A percentile compares a stretch with the other conserved stretches of the same genome.
Conservation (phyloP, 37 sponge, comb jelly and placozoan species). For the Chondrilla cf. caribensis region DNA sequence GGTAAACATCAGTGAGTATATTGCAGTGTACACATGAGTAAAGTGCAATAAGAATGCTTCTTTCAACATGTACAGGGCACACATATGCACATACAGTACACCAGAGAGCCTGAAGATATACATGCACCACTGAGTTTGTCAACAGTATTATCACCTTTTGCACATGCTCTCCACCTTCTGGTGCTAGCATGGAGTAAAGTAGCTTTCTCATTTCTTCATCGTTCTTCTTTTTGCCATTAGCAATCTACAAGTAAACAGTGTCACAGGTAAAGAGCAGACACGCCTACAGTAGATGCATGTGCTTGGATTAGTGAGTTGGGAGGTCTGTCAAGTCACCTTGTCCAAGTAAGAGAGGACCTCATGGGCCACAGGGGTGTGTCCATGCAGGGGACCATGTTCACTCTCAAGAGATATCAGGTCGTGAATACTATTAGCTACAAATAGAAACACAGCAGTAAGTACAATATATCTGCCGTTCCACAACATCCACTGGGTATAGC, state of each 20-base stretch:
- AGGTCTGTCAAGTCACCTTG: slow-evolving; percentile 34
- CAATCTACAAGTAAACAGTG: neutral
- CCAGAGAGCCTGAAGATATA: neutral
- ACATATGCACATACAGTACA: neutral
- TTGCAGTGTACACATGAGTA: no score
- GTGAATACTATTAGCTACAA: slow-evolving; percentile 20
- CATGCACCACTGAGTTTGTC: no score
- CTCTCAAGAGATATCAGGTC: slow-evolving; percentile 39
- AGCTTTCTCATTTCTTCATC: slow-evolving; percentile 34
- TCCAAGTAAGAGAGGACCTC: slow-evolving; percentile 32
- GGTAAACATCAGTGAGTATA: no score
- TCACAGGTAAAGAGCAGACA: no score
- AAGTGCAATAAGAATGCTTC: no score
- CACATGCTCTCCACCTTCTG: slow-evolving; percentile 27
- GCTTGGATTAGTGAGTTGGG: no score
- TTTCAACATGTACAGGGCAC: no score
- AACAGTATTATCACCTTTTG: slow-evolving; percentile 61
- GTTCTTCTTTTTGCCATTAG: neutral
- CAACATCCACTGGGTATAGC: no score
- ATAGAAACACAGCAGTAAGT: neutral
- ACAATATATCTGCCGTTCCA: neutral
- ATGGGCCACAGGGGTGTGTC: slow-evolving; percentile 15
- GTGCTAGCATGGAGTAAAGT: slow-evolving; percentile 39
- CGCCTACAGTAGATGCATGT: no score
- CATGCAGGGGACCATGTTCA: slow-evolving; percentile 36